Base-by-base conservation (phyloP, 2,797 vertebrate genomes). In the Gadopsis marmoratus region DNA sequence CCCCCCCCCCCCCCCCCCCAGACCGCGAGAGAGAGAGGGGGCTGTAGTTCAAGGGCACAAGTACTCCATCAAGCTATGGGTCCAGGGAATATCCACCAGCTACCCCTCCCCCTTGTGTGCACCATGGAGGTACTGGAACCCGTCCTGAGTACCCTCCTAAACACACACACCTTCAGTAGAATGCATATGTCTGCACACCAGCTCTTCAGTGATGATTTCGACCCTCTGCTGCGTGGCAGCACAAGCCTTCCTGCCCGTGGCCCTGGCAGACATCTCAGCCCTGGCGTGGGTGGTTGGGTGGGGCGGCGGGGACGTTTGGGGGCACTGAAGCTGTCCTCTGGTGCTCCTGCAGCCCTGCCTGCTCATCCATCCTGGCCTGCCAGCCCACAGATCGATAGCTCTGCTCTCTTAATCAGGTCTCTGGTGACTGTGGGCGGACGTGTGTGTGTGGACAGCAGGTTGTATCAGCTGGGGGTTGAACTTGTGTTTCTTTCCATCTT, bases 361-460 rank as follows among this genome's bases (percentile, higher is more conserved):
- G 90, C 93, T 94, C 95, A 95, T 95, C 94, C 94, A 95, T 95
- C 93, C 91, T 94, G 80, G 88, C 88, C 92, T 92, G 92, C 90
- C 92, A 93, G 88, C 90, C 86, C 87, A 71, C 89, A 93, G 93
- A 96, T 96, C 95, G 91, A 96, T 96, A 90, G 88, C 87, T 86
- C 84, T 92, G 92, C 95, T 95, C 93, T 92, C 94, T 95, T 96
- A 95, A 96, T 96, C 95, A 95, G 94, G 94, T 95, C 95, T 95
- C 95, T 93, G 87, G 94, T 94, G 95, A 91, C 94, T 93, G 91
- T 91, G 87, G 94, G 89, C 76, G 81, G 89, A 91, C 53, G 65
- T 74, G 71, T 58, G 74, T 61, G 77, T 84, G 80, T 65, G 85
- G 80, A 91, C 79, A 82, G 53, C 65, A 84, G 87, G 66, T 86